A percentile compares a stretch with the other conserved stretches of the same genome.
These are phyloP conservation scores for Phylloscopus collybita DNA, from an alignment of 2,797 vertebrate species.

Conservation along the genomic window DNA sequence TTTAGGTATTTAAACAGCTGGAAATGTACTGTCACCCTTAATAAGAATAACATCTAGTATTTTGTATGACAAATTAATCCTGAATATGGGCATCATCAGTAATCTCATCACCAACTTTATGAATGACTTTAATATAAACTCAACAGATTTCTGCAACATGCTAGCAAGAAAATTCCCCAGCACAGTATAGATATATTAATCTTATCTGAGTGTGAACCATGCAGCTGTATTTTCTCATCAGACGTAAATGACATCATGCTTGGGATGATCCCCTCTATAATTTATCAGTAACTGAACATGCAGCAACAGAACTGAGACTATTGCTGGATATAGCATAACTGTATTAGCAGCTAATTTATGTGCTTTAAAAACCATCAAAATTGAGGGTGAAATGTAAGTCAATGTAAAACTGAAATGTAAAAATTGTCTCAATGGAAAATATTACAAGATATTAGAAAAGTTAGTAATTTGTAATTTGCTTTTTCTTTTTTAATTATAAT, in stretches of 20 bases:
- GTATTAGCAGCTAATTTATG: neutral
- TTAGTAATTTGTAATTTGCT: neutral
- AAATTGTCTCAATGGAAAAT: neutral
- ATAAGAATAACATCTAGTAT: constrained; percentile 11
- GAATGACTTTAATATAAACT: constrained; percentile 13
- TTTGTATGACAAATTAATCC: constrained; percentile 46
- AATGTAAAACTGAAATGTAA: neutral
- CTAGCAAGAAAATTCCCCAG: neutral
- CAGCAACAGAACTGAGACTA: neutral
- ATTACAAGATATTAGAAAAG: neutral
- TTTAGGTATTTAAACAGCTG: constrained; percentile 45
- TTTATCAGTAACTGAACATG: constrained; percentile 3
- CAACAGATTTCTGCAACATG: neutral
- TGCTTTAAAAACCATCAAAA: neutral
- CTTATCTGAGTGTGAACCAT: neutral
- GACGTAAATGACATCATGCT: constrained; percentile 18
- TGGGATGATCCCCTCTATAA: constrained; percentile 4
- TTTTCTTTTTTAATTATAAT: neutral
- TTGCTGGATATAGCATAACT: neutral
- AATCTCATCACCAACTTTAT: constrained; percentile 1
- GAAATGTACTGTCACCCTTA: constrained; percentile 23
- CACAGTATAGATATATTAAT: neutral
- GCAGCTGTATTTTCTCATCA: neutral
- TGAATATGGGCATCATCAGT: neutral
- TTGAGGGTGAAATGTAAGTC: neutral